These are phyloP conservation scores for Piaya cayana DNA, from an alignment of 2,113 vertebrate genomes.

Conservation along the genomic window DNA sequence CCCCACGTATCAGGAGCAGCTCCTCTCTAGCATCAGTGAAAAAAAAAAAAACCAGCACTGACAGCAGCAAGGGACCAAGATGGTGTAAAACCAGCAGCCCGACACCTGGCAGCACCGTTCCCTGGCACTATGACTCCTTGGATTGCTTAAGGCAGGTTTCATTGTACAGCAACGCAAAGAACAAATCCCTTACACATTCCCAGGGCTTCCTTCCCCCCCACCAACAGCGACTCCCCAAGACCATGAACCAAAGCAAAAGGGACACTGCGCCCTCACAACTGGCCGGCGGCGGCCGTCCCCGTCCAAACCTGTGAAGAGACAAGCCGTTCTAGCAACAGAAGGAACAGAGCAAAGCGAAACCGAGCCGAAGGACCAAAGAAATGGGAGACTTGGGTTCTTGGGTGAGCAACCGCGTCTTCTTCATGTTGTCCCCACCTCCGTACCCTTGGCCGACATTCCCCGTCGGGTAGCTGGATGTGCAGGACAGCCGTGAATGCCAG, in stretches of 20 bases:
- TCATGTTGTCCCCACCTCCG: background rate
- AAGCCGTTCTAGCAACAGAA: background rate
- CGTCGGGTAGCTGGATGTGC: conserved; percentile 13
- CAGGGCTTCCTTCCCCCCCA: background rate
- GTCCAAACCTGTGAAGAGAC: background rate
- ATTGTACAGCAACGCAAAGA: background rate
- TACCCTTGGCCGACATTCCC: conserved; percentile 27
- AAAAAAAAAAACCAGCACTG: background rate
- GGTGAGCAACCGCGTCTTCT: conserved; percentile 2
- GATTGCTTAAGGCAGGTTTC: conserved; percentile 36
- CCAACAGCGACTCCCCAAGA: background rate
- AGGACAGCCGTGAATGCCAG: conserved; percentile 19
- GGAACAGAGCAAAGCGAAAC: background rate
- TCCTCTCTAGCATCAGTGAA: rapidly evolving
- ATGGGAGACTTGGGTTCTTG: background rate
- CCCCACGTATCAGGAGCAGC: rapidly evolving
- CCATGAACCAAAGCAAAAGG: background rate
- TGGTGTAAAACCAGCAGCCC: rapidly evolving
- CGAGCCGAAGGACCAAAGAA: background rate
- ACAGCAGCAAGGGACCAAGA: background rate
- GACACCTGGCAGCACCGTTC: rapidly evolving
- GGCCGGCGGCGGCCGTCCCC: background rate
- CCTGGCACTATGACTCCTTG: background rate
- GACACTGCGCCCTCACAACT: background rate
- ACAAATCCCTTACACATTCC: background rate